These are phyloP conservation scores for Chionis minor DNA, from an alignment of 2,113 vertebrate species.

Conservation along the genomic window DNA sequence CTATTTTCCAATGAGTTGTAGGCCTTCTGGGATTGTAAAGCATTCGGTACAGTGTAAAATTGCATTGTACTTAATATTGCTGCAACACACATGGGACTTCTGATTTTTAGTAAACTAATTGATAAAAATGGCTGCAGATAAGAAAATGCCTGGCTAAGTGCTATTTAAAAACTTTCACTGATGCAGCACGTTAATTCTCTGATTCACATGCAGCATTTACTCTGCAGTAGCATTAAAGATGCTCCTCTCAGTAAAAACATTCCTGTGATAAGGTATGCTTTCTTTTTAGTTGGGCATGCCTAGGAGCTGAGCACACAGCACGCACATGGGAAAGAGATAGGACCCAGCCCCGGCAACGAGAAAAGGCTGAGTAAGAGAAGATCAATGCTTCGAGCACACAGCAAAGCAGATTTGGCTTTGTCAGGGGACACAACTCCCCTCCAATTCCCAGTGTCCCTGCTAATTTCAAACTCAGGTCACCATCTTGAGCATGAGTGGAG, in stretches of 20 bases:
- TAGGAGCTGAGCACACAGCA: neutral
- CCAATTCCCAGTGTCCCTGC: neutral
- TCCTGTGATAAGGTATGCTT: neutral
- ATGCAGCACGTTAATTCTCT: neutral
- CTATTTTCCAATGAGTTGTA: neutral
- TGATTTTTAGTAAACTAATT: neutral
- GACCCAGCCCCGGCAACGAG: neutral
- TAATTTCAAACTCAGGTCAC: neutral
- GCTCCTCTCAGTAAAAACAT: neutral
- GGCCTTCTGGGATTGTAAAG: neutral
- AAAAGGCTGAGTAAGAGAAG: conserved; percentile 26
- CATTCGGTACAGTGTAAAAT: neutral
- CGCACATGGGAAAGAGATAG: neutral
- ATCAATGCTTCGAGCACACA: neutral
- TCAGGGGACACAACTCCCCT: neutral
- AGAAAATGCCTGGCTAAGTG: neutral
- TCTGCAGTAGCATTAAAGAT: neutral
- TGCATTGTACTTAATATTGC: neutral
- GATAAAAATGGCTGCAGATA: conserved; percentile 6
- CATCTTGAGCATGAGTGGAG: too few relatives aligned
- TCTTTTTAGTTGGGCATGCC: neutral
- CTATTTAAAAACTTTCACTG: neutral
- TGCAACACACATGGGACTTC: neutral
- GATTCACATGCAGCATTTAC: neutral
- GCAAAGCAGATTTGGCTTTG: neutral